Base-by-base conservation (phyloP, 2,888 invertebrate species). In the Volucella inanis region DNA sequence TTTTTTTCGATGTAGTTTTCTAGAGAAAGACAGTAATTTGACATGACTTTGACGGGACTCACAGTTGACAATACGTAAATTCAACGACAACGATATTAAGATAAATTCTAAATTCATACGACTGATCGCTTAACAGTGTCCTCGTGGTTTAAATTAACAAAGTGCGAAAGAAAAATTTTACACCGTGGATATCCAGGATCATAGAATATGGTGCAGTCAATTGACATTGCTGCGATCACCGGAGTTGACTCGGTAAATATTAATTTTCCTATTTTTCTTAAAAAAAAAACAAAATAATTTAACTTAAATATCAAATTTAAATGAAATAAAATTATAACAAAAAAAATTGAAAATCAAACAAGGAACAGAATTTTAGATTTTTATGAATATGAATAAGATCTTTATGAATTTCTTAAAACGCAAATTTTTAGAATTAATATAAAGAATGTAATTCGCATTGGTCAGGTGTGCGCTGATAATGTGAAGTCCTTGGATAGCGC, bases 221-320 rank as follows among this genome's bases (percentile, higher is more conserved):
- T 92, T 87, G 92, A 92, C 88, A 91, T 91, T 88, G 89, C 91
- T 80, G 90, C 90, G 76, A 91, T 91, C 87, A 88, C 91, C 79
- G 91, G 91, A 76, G 89, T 88, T 88, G 91, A 91, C 87, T 88
- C 89, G 91, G 91, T 91, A 91, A 90, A 88, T 31, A 31, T 88
- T 62, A 14, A 61, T 45, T 31, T 18, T n/a, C 14, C 22, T 41
- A 31, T 43, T 43, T 55, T 49, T 31, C 14, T 45, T 22, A 22
- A 22, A 64, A 62, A 38, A 8, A 54, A 41, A 31, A 49, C 1
- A n/a, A 12, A 22, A 47, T 55, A 18, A 31, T 55, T 22, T 22
- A 6, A 6, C 31, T 31, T 31, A 31, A 6, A 31, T 31, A 22
- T 22, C 2, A 22, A 22, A 22, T 31, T 31, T 2, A 6, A 31